Evolutionary conservation across 2,888 invertebrate species (phyloP).

Genomic region (Allygus modestus): DNA sequence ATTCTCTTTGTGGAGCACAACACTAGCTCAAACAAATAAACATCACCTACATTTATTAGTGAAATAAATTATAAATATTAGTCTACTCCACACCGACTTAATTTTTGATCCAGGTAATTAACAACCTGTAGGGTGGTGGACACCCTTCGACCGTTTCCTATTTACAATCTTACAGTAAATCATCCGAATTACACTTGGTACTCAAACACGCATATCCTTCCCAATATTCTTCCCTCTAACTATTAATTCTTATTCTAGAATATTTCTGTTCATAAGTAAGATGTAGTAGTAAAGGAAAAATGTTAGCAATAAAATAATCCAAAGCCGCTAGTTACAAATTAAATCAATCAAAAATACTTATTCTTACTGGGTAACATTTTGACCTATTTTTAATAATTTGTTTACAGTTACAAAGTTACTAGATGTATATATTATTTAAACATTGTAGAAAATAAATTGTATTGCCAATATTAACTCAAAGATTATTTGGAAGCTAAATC

Average conservation of each 20-base stretch:
- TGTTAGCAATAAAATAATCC: constrained; percentile 22
- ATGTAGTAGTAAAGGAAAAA: constrained; percentile 9
- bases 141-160: not conserved
- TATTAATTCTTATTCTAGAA: constrained; percentile 1
- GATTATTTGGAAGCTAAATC: no score
- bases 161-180: not conserved
- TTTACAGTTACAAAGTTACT: no score
- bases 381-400: not conserved
- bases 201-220: not conserved
- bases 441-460: no score
- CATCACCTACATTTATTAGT: constrained; percentile 40
- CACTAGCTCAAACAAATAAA: constrained; percentile 47
- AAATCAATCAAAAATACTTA: constrained; percentile 4
- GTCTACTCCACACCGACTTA: constrained; percentile 47
- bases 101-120: constrained; percentile 61
- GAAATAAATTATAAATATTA: constrained; percentile 38
- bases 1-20: constrained; percentile 17
- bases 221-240: not conserved
- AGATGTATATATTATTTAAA: no score
- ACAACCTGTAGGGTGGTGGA: constrained; percentile 40
- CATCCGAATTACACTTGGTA: not conserved
- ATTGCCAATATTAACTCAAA: no score
- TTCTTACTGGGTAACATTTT: constrained; percentile 19
- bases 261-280: not conserved
- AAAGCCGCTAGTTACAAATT: not conserved